Percentiles rank a stretch among this genome's conserved stretches.
phyloP scores from a whole-genome alignment of 1,140 invertebrate genomes.

The Sinella curviseta region DNA sequence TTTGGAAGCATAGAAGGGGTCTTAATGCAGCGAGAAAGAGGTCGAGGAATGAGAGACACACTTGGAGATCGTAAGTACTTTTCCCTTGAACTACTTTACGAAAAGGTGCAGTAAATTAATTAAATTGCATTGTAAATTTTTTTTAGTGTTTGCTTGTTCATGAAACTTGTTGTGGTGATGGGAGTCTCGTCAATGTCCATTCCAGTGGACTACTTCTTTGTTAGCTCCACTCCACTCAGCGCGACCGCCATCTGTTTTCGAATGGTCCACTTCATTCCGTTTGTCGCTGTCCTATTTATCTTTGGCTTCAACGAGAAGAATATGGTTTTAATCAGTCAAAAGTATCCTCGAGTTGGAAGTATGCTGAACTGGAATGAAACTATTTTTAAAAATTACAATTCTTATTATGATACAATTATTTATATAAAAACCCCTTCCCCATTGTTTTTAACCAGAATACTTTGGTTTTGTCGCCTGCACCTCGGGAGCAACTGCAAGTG shows the following conservation, averaged over 20 bases:
- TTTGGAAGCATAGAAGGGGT: slow-evolving; percentile 30
- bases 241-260: not conserved
- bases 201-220: slow-evolving; percentile 34
- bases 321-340: slow-evolving; percentile 28
- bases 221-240: slow-evolving; percentile 23
- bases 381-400: not conserved
- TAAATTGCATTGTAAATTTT: not conserved
- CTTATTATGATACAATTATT: no score
- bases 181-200: slow-evolving; percentile 30
- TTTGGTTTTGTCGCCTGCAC: not conserved
- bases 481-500: not conserved
- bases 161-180: slow-evolving; percentile 33
- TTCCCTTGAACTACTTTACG: not conserved
- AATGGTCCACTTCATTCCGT: slow-evolving; percentile 30
- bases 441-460: not conserved
- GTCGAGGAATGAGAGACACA: slow-evolving; percentile 1
- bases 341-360: slow-evolving; percentile 32
- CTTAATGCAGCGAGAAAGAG: not conserved
- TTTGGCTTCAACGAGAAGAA: slow-evolving; percentile 38
- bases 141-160: slow-evolving; percentile 28
- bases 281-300: slow-evolving; percentile 27
- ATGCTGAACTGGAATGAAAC: not conserved
- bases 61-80: slow-evolving; percentile 34
- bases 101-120: not conserved
- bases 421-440: not conserved